Percentiles rank a stretch among this genome's conserved stretches.
These are phyloP conservation scores for Scaptomyza tumidula DNA, from an alignment of 2,888 invertebrate species.

Conservation along the genomic window DNA sequence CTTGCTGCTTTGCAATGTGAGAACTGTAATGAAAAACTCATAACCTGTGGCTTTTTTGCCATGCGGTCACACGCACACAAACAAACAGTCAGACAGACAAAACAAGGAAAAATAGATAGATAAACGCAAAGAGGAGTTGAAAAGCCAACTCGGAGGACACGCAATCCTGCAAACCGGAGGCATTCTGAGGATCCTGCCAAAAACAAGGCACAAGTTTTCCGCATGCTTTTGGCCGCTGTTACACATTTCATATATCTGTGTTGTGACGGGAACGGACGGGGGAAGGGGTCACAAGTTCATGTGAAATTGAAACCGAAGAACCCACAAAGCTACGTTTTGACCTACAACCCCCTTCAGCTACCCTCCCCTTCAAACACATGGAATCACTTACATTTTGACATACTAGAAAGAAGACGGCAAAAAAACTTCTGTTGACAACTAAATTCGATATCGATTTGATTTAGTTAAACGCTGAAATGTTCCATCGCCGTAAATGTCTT, in stretches of 20 bases:
- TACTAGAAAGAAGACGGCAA: conserved; percentile 30
- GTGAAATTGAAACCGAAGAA: conserved; percentile 71
- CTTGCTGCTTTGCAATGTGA: conserved; percentile 43
- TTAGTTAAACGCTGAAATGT: conserved; percentile 74
- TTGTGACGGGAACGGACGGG: background rate
- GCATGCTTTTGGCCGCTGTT: conserved; percentile 49
- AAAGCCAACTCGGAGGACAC: conserved; percentile 51
- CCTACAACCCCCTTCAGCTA: background rate
- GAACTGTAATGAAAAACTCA: conserved; percentile 72
- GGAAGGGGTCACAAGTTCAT: conserved; percentile 54
- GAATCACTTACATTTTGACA: conserved; percentile 67
- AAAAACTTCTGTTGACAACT: conserved; percentile 72
- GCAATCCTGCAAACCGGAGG: conserved; percentile 51
- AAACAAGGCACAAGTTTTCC: conserved; percentile 57
- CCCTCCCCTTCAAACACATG: conserved; percentile 11
- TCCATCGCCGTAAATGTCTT: conserved; percentile 22
- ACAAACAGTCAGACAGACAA: conserved; percentile 14
- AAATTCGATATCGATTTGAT: conserved; percentile 80
- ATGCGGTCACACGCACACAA: conserved; percentile 72
- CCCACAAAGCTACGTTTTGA: conserved; percentile 46
- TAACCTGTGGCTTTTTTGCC: conserved; percentile 77
- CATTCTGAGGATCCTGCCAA: conserved; percentile 62
- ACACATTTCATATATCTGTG: conserved; percentile 64
- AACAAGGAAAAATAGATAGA: conserved; percentile 19
- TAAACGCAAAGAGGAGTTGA: conserved; percentile 14